Conservation (phyloP, 2,113 vertebrate genomes). For the Axis porcinus region DNA sequence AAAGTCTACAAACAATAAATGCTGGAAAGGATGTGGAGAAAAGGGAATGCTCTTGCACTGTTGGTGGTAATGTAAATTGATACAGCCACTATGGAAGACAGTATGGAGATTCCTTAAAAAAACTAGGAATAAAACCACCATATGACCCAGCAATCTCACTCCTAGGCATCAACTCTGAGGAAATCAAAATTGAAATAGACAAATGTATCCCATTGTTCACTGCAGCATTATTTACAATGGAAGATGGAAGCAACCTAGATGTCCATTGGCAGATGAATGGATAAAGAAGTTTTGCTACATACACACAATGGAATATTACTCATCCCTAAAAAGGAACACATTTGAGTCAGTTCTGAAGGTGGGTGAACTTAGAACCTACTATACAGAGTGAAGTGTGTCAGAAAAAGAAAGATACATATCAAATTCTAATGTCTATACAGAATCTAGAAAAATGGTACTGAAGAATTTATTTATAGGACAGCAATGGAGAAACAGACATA, state of each 20-base stretch:
- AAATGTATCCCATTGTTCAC: background rate
- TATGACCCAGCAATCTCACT: background rate
- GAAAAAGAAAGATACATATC: background rate
- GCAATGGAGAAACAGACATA: background rate
- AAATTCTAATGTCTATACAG: background rate
- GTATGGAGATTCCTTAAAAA: background rate
- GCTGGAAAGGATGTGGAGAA: background rate
- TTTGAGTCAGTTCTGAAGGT: background rate
- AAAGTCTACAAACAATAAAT: background rate
- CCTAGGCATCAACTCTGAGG: background rate
- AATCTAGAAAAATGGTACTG: background rate
- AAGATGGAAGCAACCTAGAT: background rate
- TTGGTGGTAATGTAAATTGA: background rate
- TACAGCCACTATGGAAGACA: background rate
- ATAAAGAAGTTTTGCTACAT: background rate
- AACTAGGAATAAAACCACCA: background rate
- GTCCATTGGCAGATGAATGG: background rate
- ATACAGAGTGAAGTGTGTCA: background rate
- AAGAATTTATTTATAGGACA: background rate
- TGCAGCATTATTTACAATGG: background rate
- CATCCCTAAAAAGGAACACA: background rate
- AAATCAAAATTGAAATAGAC: background rate
- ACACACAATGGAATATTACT: background rate
- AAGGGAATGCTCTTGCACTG: background rate
- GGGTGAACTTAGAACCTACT: background rate